A percentile compares a stretch with the other conserved stretches of the same genome.
phyloP scores from a whole-genome alignment of 2,797 vertebrate species.

The Gymnopithys bicolor region DNA sequence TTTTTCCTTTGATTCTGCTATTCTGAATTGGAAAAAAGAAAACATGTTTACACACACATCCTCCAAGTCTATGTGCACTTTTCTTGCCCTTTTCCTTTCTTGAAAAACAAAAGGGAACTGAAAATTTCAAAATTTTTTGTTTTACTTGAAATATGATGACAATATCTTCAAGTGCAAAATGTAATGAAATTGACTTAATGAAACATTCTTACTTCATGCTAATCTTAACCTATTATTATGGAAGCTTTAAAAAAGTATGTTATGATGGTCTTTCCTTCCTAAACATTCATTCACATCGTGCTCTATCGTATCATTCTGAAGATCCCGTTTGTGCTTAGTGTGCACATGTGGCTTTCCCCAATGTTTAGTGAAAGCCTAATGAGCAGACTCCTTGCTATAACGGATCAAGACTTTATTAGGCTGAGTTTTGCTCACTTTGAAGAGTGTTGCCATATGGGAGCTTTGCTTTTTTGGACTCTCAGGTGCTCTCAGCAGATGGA shows the following conservation, averaged over 20 bases:
- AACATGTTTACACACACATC: accelerated
- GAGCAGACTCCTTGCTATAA: background rate
- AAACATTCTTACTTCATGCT: background rate
- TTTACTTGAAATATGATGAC: background rate
- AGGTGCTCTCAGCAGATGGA: conserved; percentile 45
- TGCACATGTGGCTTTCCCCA: background rate
- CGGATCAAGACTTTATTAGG: background rate
- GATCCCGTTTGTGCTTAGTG: too few species aligned
- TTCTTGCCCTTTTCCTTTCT: background rate
- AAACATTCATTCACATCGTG: background rate
- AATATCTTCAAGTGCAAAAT: background rate
- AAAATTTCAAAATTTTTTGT: background rate
- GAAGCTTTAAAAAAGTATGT: background rate
- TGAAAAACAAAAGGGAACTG: background rate
- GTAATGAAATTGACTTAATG: accelerated
- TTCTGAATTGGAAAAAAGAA: background rate
- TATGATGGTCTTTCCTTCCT: background rate
- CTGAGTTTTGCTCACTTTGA: conserved; percentile 32
- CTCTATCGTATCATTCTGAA: background rate
- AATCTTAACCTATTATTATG: background rate
- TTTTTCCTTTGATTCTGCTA: background rate
- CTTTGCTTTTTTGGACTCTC: background rate
- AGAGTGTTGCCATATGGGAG: conserved; percentile 24
- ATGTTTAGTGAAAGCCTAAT: background rate
- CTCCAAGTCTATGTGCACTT: accelerated